These are phyloP conservation scores for Hydriomena furcata DNA, from an alignment of 2,888 invertebrate species.

Conservation along the genomic window DNA sequence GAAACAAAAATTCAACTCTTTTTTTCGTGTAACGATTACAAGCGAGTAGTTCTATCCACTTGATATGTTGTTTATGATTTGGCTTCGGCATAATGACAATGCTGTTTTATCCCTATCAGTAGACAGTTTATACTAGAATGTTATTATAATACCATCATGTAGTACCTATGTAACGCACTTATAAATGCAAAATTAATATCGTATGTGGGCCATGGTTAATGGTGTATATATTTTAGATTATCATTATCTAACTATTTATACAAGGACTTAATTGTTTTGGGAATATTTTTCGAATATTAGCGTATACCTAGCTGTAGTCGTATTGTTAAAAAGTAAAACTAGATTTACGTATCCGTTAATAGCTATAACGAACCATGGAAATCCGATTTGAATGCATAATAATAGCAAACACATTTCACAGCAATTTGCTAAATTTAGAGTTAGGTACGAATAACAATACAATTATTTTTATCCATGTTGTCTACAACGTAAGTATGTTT, in stretches of 20 bases:
- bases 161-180: constrained; percentile 2
- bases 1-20: too few relatives aligned
- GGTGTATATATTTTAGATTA: background rate
- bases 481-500: constrained; percentile 11
- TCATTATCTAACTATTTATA: background rate
- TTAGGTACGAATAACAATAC: background rate
- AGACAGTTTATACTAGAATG: constrained; percentile 11
- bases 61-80: constrained; percentile 1
- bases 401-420: background rate
- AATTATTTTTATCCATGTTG: background rate
- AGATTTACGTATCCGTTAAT: too few relatives aligned
- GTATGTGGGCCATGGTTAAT: constrained; percentile 6
- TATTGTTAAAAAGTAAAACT: too few relatives aligned
- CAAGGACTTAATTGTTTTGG: background rate
- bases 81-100: constrained; percentile 13
- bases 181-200: constrained; percentile 12
- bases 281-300: too few relatives aligned
- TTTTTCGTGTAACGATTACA: too few relatives aligned
- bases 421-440: background rate
- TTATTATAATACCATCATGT: constrained; percentile 6
- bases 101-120: constrained; percentile 16
- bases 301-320: too few relatives aligned
- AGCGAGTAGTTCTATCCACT: too few relatives aligned
- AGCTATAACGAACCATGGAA: too few relatives aligned
- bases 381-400: too few relatives aligned